Base-by-base conservation (phyloP, 1,140 invertebrate genomes). In the Aphaenogaster ashmeadi region DNA sequence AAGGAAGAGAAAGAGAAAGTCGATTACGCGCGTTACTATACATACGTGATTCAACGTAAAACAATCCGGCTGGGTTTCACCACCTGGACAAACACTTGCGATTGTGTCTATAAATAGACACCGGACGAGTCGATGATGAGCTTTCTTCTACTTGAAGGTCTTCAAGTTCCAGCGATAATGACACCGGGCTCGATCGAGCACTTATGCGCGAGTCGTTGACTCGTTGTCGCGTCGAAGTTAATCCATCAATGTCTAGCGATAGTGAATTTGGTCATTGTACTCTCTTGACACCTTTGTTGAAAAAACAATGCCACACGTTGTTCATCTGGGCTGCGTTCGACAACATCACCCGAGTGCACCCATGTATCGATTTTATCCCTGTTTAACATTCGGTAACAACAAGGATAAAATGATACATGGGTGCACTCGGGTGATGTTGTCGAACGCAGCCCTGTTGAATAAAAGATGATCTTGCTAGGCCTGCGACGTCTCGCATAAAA, bases 101-200 rank as follows among this genome's bases (percentile, higher is more conserved):
- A 71, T 71, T 54, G n/a, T 18, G n/a, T 67, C 52, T 81, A 81
- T 87, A 33, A 64, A 87, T 83, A 87, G 54, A 79, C 11, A 33
- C 2, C 27, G 9, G 27, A 67, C 11, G 38, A 36, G 27, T 27
- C 11, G 27, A 69, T 13, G 18, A 2, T n/a, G 27, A 27, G 62
- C 3, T 58, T 44, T 33, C 54, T 41, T 66, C 44, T 41, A 86
- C 44, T n/a, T 66, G 27, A 11, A 83, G 74, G 6, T 83, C 27
- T 8, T 66, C 79, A 36, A n/a, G 13, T 58, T 47, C 15, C 62
- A 56, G n/a, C 33, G 56, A 44, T 75, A 60, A n/a, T 38, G 44
- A 66, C 33, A 44, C 36, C 15, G 1, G 4, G 58, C 58, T 6
- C 77, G 18, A 66, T 64, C 44, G 44, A 79, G 60, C 33, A 52